phyloP scores from a whole-genome alignment of 2,888 invertebrate genomes.

The Trachelus iudaicus region DNA sequence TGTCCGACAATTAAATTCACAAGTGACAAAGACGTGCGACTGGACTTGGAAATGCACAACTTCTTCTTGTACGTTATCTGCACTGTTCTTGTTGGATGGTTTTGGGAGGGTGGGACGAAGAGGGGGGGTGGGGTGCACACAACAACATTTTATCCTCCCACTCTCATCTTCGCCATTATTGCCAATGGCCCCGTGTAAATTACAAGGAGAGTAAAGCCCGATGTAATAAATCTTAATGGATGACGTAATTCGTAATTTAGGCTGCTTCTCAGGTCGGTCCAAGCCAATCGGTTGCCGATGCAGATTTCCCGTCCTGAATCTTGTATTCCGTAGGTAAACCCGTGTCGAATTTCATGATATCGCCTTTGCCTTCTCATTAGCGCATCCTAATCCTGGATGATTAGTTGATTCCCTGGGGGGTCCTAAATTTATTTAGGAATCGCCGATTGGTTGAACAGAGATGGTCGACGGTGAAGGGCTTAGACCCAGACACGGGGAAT shows the following conservation, averaged over 20 bases:
- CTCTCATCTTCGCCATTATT: neutral
- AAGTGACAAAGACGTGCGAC: neutral
- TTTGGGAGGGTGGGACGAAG: too few relatives aligned
- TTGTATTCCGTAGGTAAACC: constrained; percentile 14
- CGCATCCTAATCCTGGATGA: constrained; percentile 23
- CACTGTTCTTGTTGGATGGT: neutral
- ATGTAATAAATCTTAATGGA: constrained; percentile 11
- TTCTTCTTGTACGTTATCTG: neutral
- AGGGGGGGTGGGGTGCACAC: neutral
- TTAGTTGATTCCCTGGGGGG: constrained; percentile 19
- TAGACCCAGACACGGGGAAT: constrained; percentile 18
- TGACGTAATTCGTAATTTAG: constrained; percentile 8
- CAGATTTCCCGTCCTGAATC: constrained; percentile 7
- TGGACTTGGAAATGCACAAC: too few relatives aligned
- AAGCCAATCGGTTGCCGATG: neutral
- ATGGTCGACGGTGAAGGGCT: constrained; percentile 16
- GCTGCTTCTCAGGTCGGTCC: neutral
- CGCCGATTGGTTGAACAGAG: constrained; percentile 18
- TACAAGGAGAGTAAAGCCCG: neutral
- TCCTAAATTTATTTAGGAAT: constrained; percentile 23
- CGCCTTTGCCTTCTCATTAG: constrained; percentile 24
- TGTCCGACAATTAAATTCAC: neutral
- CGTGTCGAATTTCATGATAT: constrained; percentile 21
- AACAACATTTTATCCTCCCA: neutral
- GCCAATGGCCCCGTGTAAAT: neutral